phyloP scores from a whole-genome alignment of 2,888 invertebrate genomes.

The Orthosia cruda region DNA sequence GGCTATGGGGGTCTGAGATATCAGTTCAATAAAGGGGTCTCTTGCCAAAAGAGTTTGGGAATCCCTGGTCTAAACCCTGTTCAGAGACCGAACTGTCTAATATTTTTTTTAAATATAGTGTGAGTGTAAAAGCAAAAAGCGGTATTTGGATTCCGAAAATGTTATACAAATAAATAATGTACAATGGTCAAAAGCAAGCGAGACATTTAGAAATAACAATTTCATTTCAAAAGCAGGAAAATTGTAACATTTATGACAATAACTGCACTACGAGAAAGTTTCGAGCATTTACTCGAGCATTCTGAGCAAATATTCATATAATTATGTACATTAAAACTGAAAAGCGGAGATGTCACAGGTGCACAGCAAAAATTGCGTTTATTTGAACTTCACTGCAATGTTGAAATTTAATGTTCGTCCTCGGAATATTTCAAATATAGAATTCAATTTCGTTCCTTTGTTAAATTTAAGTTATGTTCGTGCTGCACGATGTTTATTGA shows the following conservation, averaged over 20 bases:
- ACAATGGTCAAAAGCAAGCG: neutral
- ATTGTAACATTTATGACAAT: constrained; percentile 7
- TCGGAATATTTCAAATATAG: neutral
- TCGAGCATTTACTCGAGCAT: constrained; percentile 16
- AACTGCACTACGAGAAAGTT: constrained; percentile 14
- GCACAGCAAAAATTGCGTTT: constrained; percentile 43
- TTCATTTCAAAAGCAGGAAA: constrained; percentile 8
- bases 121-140: neutral
- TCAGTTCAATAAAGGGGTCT: no score
- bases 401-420: constrained; percentile 12
- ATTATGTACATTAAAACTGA: constrained; percentile 30
- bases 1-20: no score
- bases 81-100: neutral
- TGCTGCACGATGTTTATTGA: neutral
- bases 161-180: neutral
- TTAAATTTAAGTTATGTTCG: neutral
- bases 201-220: constrained; percentile 5
- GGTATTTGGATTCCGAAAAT: neutral
- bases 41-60: no score
- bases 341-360: constrained; percentile 43
- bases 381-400: constrained; percentile 22
- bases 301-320: constrained; percentile 21
- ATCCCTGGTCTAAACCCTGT: no score
- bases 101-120: neutral
- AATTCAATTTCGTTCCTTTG: neutral